phyloP scores from a whole-genome alignment of 1,140 invertebrate species.

The Elysia chlorotica region DNA sequence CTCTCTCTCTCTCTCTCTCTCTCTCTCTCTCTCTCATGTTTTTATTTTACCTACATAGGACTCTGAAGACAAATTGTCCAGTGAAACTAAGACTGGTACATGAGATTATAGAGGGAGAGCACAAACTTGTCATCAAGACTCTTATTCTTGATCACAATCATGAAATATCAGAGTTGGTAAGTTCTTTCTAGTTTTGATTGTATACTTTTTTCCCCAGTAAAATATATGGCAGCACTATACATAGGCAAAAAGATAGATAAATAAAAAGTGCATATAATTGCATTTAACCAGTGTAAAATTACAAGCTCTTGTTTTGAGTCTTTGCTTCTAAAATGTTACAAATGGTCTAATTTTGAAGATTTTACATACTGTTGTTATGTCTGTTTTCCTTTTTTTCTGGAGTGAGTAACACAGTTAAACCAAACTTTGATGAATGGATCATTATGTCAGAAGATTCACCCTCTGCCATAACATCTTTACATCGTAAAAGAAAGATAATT shows the following conservation, averaged over 20 bases:
- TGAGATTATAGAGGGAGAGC: too few species aligned
- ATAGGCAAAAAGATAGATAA: background rate
- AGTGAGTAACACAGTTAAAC: background rate
- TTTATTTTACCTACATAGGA: background rate
- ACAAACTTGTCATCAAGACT: background rate
- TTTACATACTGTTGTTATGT: background rate
- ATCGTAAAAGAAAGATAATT: background rate
- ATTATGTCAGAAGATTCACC: background rate
- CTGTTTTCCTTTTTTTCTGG: background rate
- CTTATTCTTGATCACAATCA: background rate
- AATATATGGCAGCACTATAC: background rate
- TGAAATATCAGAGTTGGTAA: background rate
- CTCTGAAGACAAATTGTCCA: too few species aligned
- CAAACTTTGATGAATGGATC: background rate
- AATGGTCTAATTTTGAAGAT: background rate
- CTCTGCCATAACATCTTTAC: background rate
- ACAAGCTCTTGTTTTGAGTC: background rate
- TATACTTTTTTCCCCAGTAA: background rate
- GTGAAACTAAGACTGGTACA: too few species aligned
- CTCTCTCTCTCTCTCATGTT: slow-evolving; percentile 1
- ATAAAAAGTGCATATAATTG: background rate
- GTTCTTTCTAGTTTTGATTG: too few species aligned
- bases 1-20: background rate
- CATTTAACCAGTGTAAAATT: background rate
- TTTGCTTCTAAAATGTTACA: background rate